phyloP scores from a whole-genome alignment of 2,797 vertebrate genomes.

The Setipinna tenuifilis region DNA sequence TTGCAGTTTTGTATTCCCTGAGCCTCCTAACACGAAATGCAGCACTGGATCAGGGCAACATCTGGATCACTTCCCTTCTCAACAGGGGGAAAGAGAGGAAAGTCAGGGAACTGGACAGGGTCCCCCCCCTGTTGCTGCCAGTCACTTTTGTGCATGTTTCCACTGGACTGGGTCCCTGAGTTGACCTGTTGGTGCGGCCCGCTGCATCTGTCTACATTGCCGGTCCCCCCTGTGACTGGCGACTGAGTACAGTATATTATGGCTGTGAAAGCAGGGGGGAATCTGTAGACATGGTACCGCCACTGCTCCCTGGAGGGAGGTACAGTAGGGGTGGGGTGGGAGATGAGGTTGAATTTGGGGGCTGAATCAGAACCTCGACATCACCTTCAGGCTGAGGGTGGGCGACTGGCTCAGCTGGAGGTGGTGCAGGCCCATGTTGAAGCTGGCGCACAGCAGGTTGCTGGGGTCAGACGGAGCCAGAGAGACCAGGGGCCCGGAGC shows the following conservation, averaged over 20 bases:
- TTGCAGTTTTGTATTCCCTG: neutral
- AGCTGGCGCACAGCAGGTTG: constrained; percentile 77
- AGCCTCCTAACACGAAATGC: neutral
- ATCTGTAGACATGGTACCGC: neutral
- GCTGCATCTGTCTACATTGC: neutral
- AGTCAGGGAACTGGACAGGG: too few relatives aligned
- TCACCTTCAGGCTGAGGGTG: constrained; percentile 59
- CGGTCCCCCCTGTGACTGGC: neutral
- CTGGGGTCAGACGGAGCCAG: constrained; percentile 69
- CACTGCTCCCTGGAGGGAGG: neutral
- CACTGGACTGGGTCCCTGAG: neutral
- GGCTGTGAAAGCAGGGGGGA: neutral
- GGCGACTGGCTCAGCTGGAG: constrained; percentile 58
- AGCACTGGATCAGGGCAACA: neutral
- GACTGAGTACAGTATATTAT: neutral
- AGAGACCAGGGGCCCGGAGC: constrained; percentile 75
- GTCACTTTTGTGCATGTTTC: neutral
- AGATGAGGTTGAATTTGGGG: too few relatives aligned
- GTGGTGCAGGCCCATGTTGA: constrained; percentile 67
- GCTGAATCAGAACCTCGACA: constrained; percentile 70
- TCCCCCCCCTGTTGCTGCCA: neutral
- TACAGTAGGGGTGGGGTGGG: neutral
- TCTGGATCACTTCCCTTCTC: neutral
- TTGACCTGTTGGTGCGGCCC: neutral
- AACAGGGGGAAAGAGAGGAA: neutral